Conservation (phyloP, 2,888 invertebrate species). For the Chrysotoxum bicinctum region DNA sequence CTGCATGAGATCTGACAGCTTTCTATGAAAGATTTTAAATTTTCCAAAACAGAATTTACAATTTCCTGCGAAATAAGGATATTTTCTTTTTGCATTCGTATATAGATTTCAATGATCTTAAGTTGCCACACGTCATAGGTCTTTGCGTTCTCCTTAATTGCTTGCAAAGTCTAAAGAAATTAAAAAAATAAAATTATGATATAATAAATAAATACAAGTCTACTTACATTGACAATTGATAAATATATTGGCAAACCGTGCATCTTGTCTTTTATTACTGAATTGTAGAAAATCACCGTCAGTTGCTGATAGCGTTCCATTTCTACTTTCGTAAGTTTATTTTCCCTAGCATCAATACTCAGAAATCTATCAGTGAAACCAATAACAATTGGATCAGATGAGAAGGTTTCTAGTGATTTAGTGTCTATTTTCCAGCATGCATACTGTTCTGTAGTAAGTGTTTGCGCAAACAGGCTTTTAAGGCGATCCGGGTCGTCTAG, state of each 20-base stretch:
- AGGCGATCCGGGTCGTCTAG: conserved; percentile 91
- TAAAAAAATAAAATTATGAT: background rate
- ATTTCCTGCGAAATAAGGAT: conserved; percentile 79
- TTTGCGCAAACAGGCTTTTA: conserved; percentile 89
- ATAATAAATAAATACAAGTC: background rate
- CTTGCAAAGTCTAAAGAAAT: conserved; percentile 83
- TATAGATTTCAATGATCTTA: conserved; percentile 85
- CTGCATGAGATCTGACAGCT: conserved; percentile 74
- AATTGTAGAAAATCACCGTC: conserved; percentile 89
- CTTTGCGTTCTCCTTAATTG: conserved; percentile 83
- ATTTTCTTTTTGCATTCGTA: conserved; percentile 74
- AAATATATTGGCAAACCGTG: conserved; percentile 89
- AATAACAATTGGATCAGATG: conserved; percentile 87
- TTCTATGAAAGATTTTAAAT: conserved; percentile 77
- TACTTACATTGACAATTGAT: conserved; percentile 85
- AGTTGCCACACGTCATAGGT: conserved; percentile 88
- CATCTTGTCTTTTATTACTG: conserved; percentile 90
- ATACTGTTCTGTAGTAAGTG: conserved; percentile 87
- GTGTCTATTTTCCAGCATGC: conserved; percentile 82
- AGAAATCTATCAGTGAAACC: conserved; percentile 88
- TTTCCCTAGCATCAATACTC: conserved; percentile 76
- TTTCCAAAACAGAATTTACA: conserved; percentile 78
- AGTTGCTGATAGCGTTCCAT: conserved; percentile 84
- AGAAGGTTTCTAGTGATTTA: conserved; percentile 88
- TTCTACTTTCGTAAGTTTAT: conserved; percentile 81